These are phyloP conservation scores for Trichogramma evanescens DNA, from an alignment of 2,888 invertebrate species.

Conservation along the genomic window DNA sequence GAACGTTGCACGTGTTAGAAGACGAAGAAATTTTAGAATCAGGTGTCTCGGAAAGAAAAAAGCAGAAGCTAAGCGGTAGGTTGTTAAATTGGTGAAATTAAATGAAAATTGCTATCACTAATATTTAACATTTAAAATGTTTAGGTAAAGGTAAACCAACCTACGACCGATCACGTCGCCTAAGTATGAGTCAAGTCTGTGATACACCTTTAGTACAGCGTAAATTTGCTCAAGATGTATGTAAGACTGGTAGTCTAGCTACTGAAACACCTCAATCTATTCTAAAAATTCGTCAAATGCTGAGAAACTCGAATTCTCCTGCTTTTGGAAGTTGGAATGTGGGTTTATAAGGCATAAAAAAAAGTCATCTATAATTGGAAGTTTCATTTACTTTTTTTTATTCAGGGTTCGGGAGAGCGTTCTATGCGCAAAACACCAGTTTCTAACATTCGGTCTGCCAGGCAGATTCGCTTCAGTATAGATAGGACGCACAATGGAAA, in stretches of 20 bases:
- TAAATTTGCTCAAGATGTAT: slow-evolving; percentile 23
- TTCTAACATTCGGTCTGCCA: slow-evolving; percentile 23
- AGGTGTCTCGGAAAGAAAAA: slow-evolving; percentile 16
- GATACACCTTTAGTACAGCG: slow-evolving; percentile 38
- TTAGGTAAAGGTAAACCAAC: slow-evolving; percentile 11
- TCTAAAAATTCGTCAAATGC: slow-evolving; percentile 40
- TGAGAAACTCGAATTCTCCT: slow-evolving; percentile 32
- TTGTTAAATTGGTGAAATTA: background rate
- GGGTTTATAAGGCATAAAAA: background rate
- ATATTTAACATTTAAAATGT: background rate
- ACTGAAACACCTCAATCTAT: slow-evolving; percentile 42
- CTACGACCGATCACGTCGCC: slow-evolving; percentile 12
- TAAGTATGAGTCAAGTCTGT: slow-evolving; percentile 23
- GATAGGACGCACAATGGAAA: slow-evolving; percentile 21
- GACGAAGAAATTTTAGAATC: slow-evolving; percentile 13
- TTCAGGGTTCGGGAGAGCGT: slow-evolving; percentile 1
- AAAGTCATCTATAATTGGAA: no score
- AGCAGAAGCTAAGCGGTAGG: slow-evolving; percentile 20
- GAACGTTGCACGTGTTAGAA: slow-evolving; percentile 29
- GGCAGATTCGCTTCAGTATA: slow-evolving; percentile 42
- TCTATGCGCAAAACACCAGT: no score
- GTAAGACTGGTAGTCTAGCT: slow-evolving; percentile 6
- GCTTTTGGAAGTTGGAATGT: slow-evolving; percentile 4
- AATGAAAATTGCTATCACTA: background rate
- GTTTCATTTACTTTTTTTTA: background rate